phyloP scores from a whole-genome alignment of 1,140 invertebrate genomes.

The Drosophila pallidifrons region DNA sequence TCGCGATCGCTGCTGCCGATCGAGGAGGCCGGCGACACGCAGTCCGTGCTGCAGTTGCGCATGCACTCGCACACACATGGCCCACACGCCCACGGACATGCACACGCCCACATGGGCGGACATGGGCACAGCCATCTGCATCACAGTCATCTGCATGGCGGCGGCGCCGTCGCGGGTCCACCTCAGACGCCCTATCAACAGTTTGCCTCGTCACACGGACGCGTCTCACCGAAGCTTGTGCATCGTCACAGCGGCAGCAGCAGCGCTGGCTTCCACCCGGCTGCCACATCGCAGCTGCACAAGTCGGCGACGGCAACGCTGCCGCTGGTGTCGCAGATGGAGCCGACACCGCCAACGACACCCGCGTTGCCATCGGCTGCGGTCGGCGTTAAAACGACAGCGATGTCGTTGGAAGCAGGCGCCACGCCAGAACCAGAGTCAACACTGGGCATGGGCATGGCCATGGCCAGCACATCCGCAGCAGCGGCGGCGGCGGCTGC shows the following conservation, averaged over 20 bases:
- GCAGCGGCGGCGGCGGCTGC: conserved; percentile 60
- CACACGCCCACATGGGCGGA: not conserved
- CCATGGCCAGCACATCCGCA: conserved; percentile 63
- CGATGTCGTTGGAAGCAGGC: conserved; percentile 59
- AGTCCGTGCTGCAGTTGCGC: conserved; percentile 80
- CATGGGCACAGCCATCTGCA: conserved; percentile 46
- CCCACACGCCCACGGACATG: conserved; percentile 1
- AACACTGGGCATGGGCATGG: conserved; percentile 14
- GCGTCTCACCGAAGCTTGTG: conserved; percentile 78
- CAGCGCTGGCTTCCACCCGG: conserved; percentile 63
- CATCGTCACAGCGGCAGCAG: conserved; percentile 78
- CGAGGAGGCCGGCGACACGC: conserved; percentile 76
- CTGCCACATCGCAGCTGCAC: conserved; percentile 61
- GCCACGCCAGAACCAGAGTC: conserved; percentile 44
- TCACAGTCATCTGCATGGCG: conserved; percentile 37
- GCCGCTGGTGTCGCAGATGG: conserved; percentile 79
- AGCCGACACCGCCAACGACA: conserved; percentile 70
- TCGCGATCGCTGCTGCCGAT: conserved; percentile 84
- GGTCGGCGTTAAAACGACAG: conserved; percentile 77
- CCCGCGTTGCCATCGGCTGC: conserved; percentile 67
- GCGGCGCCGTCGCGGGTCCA: not conserved
- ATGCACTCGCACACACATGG: conserved; percentile 71
- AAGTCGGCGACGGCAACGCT: conserved; percentile 84
- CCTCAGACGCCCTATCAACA: conserved; percentile 72
- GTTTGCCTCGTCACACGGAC: conserved; percentile 73